A percentile compares a stretch with the other conserved stretches of the same genome.
These are phyloP conservation scores for Eilema sororculum DNA, from an alignment of 2,888 invertebrate species.

Conservation along the genomic window DNA sequence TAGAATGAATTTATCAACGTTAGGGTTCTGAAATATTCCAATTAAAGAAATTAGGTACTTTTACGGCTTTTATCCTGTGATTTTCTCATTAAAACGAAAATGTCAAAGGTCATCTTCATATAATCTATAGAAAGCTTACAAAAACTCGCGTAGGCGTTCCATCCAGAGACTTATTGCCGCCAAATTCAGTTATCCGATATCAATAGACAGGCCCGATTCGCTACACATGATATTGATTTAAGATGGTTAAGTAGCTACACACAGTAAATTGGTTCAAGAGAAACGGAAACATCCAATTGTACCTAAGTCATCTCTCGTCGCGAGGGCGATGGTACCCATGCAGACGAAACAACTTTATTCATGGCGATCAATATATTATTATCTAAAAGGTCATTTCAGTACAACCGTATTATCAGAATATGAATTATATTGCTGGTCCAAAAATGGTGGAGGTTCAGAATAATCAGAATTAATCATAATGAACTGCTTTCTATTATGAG, in stretches of 20 bases:
- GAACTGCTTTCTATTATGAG: background rate
- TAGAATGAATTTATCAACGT: too few species aligned
- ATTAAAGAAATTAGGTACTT: too few species aligned
- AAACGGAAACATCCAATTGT: constrained; percentile 81
- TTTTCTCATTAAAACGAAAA: background rate
- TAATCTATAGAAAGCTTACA: background rate
- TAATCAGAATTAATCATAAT: too few species aligned
- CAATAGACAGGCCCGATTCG: constrained; percentile 30
- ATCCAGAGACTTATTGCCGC: background rate
- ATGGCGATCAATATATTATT: constrained; percentile 21
- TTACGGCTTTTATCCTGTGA: background rate
- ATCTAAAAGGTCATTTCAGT: background rate
- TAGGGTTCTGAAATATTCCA: too few species aligned
- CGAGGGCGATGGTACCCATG: constrained; percentile 45
- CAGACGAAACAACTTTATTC: constrained; percentile 32
- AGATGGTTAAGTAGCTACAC: constrained; percentile 46
- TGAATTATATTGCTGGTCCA: background rate
- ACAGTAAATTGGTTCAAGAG: constrained; percentile 71
- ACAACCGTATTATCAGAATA: background rate
- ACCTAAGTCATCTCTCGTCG: constrained; percentile 60
- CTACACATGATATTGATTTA: constrained; percentile 41
- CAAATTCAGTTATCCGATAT: constrained; percentile 33
- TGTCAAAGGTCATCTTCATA: background rate
- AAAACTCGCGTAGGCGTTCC: background rate
- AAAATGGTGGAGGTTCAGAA: background rate